Percentiles rank a stretch among this genome's conserved stretches.
These are phyloP conservation scores for Drosophila monieri DNA, from an alignment of 2,888 invertebrate genomes.

Conservation along the genomic window DNA sequence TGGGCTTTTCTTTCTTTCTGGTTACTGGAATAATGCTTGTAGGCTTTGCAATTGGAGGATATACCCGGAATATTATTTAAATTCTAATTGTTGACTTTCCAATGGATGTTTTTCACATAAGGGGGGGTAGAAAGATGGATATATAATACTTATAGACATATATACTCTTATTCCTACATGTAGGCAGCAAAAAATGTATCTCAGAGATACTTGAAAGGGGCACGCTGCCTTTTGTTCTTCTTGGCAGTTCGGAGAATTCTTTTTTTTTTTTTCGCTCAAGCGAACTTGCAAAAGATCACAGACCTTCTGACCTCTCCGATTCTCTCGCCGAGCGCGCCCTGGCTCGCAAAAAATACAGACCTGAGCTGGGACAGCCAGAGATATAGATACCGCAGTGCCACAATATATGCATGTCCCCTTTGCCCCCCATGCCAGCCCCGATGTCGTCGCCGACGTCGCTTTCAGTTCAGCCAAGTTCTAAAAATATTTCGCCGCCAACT, in stretches of 20 bases:
- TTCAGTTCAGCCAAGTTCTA: constrained; percentile 61
- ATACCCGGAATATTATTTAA: too few relatives aligned
- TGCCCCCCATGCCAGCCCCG: constrained; percentile 41
- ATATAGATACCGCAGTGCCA: constrained; percentile 51
- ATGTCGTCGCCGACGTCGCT: constrained; percentile 46
- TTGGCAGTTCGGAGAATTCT: constrained; percentile 49
- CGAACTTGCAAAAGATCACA: constrained; percentile 73
- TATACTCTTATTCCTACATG: constrained; percentile 9
- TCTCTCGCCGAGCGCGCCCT: constrained; percentile 46
- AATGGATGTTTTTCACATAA: too few relatives aligned
- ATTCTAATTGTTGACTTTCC: too few relatives aligned
- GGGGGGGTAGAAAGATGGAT: too few relatives aligned
- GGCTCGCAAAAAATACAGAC: constrained; percentile 31
- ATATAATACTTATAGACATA: constrained; percentile 25
- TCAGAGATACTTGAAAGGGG: constrained; percentile 35
- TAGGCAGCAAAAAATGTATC: constrained; percentile 41
- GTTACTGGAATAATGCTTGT: constrained; percentile 57
- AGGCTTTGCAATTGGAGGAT: constrained; percentile 7
- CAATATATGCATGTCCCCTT: constrained; percentile 70
- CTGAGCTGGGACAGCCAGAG: constrained; percentile 47
- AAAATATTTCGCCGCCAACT: constrained; percentile 72
- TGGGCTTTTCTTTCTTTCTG: too few relatives aligned
- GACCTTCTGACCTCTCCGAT: constrained; percentile 77
- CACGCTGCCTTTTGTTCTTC: constrained; percentile 53
- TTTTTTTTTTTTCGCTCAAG: constrained; percentile 47